Evolutionary conservation across 2,797 vertebrate genomes (phyloP).

Genomic region (Lophius americanus): DNA sequence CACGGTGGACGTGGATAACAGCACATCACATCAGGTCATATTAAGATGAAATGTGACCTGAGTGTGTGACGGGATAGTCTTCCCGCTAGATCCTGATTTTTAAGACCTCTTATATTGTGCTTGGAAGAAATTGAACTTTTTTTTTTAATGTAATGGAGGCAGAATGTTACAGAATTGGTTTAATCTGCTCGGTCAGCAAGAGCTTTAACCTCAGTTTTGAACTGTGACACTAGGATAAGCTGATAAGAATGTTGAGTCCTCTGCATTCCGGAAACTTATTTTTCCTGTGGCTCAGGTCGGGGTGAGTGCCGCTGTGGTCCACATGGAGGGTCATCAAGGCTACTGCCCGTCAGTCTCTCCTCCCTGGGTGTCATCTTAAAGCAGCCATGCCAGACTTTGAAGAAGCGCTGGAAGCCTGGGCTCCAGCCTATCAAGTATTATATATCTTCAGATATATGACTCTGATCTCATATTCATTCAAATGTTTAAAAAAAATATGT

Average conservation of each 20-base stretch:
- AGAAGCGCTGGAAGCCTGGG: too few species aligned
- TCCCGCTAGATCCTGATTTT: too few species aligned
- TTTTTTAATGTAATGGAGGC: neutral
- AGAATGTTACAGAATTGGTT: neutral
- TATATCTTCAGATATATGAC: neutral
- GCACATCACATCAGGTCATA: too few species aligned
- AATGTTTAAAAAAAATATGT: too few species aligned
- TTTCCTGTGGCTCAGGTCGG: slow-evolving; percentile 8
- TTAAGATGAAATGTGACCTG: too few species aligned
- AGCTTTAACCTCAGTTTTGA: neutral
- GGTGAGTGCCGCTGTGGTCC: neutral
- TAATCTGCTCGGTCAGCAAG: neutral
- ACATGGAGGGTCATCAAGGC: neutral
- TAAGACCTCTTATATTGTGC: too few species aligned
- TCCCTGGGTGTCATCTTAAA: too few species aligned
- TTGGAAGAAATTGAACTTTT: neutral
- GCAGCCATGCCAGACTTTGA: too few species aligned
- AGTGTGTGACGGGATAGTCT: too few species aligned
- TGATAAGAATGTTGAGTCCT: neutral
- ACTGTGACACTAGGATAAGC: neutral
- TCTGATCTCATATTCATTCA: neutral
- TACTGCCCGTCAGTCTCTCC: too few species aligned
- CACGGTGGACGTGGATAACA: too few species aligned
- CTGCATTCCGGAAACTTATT: slow-evolving; percentile 5
- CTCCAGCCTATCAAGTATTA: neutral